Percentiles rank a stretch among this genome's conserved stretches.
These are phyloP conservation scores for Oryzias javanicus DNA, from an alignment of 2,113 vertebrate genomes.

Conservation along the genomic window DNA sequence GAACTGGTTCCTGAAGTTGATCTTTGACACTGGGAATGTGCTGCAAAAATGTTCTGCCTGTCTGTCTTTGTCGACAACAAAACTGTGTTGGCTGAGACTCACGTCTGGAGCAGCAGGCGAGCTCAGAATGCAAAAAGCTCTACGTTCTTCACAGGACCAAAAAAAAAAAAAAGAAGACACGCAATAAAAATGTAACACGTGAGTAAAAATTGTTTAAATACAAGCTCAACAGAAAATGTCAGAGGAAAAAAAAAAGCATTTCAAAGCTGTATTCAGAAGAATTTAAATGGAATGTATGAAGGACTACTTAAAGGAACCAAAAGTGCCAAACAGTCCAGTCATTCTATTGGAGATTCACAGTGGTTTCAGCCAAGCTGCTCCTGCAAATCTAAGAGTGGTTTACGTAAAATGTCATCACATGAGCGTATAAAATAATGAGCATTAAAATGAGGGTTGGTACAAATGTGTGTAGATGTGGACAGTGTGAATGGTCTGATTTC, in stretches of 20 bases:
- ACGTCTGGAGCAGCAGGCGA: constrained; percentile 41
- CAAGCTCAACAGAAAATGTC: constrained; percentile 63
- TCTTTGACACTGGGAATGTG: constrained; percentile 1
- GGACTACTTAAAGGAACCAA: constrained; percentile 30
- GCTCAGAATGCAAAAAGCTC: constrained; percentile 54
- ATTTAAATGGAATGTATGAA: constrained; percentile 77
- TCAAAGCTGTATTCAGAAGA: constrained; percentile 39
- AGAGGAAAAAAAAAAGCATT: constrained; percentile 8
- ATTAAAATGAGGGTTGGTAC: constrained; percentile 53
- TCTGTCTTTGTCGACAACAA: constrained; percentile 27
- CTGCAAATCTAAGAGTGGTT: constrained; percentile 20
- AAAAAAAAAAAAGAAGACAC: constrained; percentile 53
- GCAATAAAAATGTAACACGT: constrained; percentile 72
- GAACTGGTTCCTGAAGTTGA: constrained; percentile 6
- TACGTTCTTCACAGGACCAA: constrained; percentile 53
- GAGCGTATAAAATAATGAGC: constrained; percentile 30
- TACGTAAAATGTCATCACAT: constrained; percentile 17
- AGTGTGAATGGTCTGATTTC: constrained; percentile 15
- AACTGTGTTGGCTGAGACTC: constrained; percentile 31
- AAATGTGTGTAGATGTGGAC: constrained; percentile 38
- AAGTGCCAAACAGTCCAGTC: constrained; percentile 25
- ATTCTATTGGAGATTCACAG: constrained; percentile 31
- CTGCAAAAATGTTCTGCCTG: constrained; percentile 43
- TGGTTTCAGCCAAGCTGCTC: constrained; percentile 31
- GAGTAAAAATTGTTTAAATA: constrained; percentile 64